Conservation (phyloP, 1,140 invertebrate species). For the Branchinecta lynchi region DNA sequence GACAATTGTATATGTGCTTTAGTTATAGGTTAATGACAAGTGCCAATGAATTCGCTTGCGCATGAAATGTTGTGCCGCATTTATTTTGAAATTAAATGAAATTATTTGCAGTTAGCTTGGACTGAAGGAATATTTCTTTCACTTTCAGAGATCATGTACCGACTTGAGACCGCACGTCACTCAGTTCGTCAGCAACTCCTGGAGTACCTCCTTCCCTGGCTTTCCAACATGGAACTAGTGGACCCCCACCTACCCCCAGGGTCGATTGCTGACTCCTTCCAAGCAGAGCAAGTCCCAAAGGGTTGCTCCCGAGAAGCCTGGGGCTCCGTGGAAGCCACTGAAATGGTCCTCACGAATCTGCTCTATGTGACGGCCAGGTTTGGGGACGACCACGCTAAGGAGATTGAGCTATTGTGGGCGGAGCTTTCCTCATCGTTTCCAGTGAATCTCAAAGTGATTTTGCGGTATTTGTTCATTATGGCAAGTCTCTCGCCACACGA, state of each 20-base stretch:
- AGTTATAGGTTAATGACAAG: no score
- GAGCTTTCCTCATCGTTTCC: conserved; percentile 88
- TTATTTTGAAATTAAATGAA: no score
- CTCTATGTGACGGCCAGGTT: conserved; percentile 97
- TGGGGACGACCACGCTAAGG: conserved; percentile 83
- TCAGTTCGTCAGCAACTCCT: conserved; percentile 74
- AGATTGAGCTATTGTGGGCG: conserved; percentile 89
- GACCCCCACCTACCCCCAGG: conserved; percentile 83
- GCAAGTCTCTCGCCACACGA: conserved; percentile 87
- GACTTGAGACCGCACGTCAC: conserved; percentile 85
- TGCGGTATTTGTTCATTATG: conserved; percentile 92
- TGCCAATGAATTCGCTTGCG: no score
- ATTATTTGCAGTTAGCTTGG: no score
- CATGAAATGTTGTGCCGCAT: no score
- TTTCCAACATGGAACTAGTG: conserved; percentile 95
- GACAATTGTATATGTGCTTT: no score
- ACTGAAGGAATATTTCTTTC: no score
- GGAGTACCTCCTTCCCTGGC: conserved; percentile 87
- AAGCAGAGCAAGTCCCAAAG: background rate
- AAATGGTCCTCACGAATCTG: conserved; percentile 97
- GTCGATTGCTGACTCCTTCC: conserved; percentile 19
- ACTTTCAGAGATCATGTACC: conserved; percentile 75
- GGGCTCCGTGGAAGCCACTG: conserved; percentile 95
- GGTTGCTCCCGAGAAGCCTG: conserved; percentile 57
- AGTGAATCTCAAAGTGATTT: conserved; percentile 90